These are phyloP conservation scores for Rostratula benghalensis DNA, from an alignment of 2,113 vertebrate genomes.

Conservation along the genomic window DNA sequence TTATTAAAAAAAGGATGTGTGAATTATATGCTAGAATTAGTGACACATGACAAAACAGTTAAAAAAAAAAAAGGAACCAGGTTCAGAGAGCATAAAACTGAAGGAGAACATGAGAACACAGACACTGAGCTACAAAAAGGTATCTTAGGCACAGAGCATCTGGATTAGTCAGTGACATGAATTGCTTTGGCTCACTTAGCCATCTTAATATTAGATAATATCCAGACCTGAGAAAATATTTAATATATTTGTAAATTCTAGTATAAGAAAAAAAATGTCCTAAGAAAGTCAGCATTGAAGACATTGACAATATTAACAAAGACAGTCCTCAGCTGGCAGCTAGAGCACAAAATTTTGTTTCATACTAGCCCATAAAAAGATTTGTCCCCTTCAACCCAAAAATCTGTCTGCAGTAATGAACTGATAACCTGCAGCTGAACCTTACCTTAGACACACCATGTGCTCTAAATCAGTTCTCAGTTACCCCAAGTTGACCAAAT, in stretches of 20 bases:
- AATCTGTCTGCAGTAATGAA: background rate
- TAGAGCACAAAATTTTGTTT: background rate
- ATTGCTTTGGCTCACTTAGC: background rate
- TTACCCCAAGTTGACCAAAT: background rate
- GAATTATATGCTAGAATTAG: background rate
- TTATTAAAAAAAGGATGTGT: background rate
- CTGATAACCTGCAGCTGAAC: background rate
- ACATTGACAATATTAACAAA: background rate
- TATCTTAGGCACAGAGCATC: background rate
- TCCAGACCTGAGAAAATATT: background rate
- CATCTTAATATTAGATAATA: background rate
- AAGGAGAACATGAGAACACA: background rate
- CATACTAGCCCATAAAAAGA: background rate
- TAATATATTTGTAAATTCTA: no score
- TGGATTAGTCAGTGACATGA: background rate
- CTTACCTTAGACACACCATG: background rate
- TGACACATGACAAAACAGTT: background rate
- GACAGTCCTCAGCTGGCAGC: background rate
- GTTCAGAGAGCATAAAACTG: background rate
- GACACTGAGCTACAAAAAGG: background rate
- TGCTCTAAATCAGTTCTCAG: background rate
- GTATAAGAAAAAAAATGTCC: background rate
- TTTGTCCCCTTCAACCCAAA: background rate
- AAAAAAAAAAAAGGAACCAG: background rate
- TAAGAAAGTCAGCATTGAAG: background rate